Base-by-base conservation (phyloP, 2,113 vertebrate species). In the Brienomyrus brachyistius region DNA sequence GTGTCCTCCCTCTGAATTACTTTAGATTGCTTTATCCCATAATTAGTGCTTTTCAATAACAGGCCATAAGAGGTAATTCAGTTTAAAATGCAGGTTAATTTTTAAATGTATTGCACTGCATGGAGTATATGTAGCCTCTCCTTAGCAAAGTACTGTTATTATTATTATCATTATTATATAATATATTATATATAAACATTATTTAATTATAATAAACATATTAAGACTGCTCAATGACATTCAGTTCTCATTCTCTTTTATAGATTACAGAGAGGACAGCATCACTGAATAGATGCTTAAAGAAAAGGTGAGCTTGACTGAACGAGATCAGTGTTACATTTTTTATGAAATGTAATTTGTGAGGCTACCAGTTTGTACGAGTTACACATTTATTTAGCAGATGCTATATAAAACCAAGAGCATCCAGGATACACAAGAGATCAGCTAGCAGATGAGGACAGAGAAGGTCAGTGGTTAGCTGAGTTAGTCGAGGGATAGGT, bases 201-300 rank as follows among this genome's bases (percentile, higher is more conserved):
- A 21, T 21, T 43, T 19, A 17, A 88, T 35, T 3, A n/a, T 59
- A 19, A 1, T 27, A 62, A 45, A 21, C 35, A 59, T 59, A 40
- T 43, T 17, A 23, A 43, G 19, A 59, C 35, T 23, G 5, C 54
- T 31, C 17, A 62, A 47, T 88, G 3, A 31, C 23, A 52, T 66
- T 40, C 40, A 40, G 40, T 40, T 40, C 40, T 40, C 40, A 40
- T 2, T 89, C 77, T 89, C 19, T n/a, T 86, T 91, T 90, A 47
- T 92, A 99, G 98, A 96, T 99, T 91, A 94, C 94, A 0, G 97
- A 98, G 91, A 95, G 97, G 90, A 97, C 97, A 0, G 97, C 97
- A 92, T 97, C 95, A 0, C 93, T 98, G 94, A 97, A 95, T 93
- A 96, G 96, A 85, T 97, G 97, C 0, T 94, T 98, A 92, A 92